Percentiles rank a stretch among this genome's conserved stretches.
Conservation (phyloP, 2,797 vertebrate genomes). For the Parotocinclus haroldoi region DNA sequence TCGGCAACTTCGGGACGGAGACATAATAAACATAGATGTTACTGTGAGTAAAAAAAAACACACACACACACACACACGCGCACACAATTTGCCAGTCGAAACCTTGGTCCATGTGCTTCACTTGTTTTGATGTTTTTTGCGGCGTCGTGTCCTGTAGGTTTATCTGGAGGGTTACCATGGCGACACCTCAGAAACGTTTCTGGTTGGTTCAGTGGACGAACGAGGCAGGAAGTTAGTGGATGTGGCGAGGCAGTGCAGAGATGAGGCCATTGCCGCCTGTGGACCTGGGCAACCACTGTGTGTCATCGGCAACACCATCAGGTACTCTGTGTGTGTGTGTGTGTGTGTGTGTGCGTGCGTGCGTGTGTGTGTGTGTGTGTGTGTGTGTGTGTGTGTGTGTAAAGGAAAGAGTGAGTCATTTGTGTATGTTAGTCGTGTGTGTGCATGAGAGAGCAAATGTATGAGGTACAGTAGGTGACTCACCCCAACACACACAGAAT, state of each 20-base stretch:
- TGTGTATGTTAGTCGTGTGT: background rate
- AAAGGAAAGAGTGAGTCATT: background rate
- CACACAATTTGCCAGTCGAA: too few relatives aligned
- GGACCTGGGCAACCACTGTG: conserved; percentile 85
- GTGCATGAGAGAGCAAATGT: background rate
- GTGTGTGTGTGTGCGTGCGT: background rate
- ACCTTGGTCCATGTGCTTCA: background rate
- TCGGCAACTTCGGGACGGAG: conserved; percentile 90
- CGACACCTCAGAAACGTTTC: conserved; percentile 96
- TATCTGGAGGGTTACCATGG: conserved; percentile 96
- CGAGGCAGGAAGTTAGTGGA: conserved; percentile 85
- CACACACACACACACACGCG: conserved; percentile 9
- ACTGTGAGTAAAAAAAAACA: conserved; percentile 79
- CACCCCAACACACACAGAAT: conserved; percentile 11
- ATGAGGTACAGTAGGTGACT: conserved; percentile 3
- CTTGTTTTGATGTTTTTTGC: background rate
- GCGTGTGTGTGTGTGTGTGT: background rate
- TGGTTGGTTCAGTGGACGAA: conserved; percentile 89
- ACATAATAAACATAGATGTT: conserved; percentile 98
- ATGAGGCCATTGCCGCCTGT: conserved; percentile 89
- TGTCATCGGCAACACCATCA: conserved; percentile 97
- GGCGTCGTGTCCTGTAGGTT: conserved; percentile 69
- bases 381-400: conserved; percentile 6
- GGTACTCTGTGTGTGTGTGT: conserved; percentile 64
- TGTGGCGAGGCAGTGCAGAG: conserved; percentile 86